A percentile compares a stretch with the other conserved stretches of the same genome.
phyloP scores from a whole-genome alignment of 2,888 invertebrate genomes.

The Malthinus seriepunctatus region DNA sequence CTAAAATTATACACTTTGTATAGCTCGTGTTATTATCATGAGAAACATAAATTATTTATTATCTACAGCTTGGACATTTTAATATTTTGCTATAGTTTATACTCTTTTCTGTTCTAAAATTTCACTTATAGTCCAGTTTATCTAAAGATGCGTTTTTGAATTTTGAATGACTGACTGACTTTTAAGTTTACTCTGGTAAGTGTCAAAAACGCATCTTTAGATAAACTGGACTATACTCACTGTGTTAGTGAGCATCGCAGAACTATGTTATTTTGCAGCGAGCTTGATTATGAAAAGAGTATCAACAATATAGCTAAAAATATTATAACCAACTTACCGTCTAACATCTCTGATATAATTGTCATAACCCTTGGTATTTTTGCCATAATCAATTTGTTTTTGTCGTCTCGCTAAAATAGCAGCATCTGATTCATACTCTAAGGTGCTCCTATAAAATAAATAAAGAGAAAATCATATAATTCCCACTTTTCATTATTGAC shows the following conservation, averaged over 20 bases:
- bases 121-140: too few relatives aligned
- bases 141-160: too few relatives aligned
- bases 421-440: conserved; percentile 72
- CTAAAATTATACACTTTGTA: conserved; percentile 54
- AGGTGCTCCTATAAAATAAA: conserved; percentile 10
- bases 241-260: too few relatives aligned
- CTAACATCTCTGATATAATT: conserved; percentile 72
- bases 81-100: too few relatives aligned
- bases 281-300: too few relatives aligned
- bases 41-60: background rate
- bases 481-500: background rate
- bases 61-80: too few relatives aligned
- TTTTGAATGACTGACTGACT: too few relatives aligned
- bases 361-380: conserved; percentile 87
- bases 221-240: too few relatives aligned
- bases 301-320: background rate
- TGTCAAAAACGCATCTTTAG: too few relatives aligned
- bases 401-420: conserved; percentile 74
- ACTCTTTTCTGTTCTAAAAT: background rate
- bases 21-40: background rate
- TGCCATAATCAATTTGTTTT: conserved; percentile 94
- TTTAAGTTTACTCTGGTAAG: too few relatives aligned
- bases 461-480: background rate
- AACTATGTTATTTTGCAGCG: too few relatives aligned
- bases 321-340: conserved; percentile 59